Conservation (phyloP, 2,888 invertebrate species). For the Andrena chrysosceles region DNA sequence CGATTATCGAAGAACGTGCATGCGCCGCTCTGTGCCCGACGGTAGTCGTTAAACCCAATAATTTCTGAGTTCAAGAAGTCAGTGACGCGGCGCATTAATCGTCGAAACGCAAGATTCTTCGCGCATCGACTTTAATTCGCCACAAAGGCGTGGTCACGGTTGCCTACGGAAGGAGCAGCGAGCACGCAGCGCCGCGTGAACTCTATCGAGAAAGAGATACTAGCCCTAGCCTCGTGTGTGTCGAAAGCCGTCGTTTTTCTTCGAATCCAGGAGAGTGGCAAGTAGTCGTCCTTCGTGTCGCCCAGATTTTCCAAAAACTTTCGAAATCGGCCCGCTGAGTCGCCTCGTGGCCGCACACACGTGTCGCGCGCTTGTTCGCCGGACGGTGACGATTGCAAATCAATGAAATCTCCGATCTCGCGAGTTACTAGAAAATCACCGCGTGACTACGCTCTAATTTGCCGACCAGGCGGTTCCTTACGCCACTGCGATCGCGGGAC, state of each 20-base stretch:
- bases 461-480: slow-evolving; percentile 53
- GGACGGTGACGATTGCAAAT: slow-evolving; percentile 54
- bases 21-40: background rate
- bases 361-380: slow-evolving; percentile 19
- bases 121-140: slow-evolving; percentile 25
- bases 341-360: slow-evolving; percentile 15
- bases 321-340: slow-evolving; percentile 27
- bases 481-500: slow-evolving; percentile 56
- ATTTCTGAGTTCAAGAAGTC: slow-evolving; percentile 38
- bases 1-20: background rate
- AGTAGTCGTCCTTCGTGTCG: slow-evolving; percentile 32
- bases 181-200: background rate
- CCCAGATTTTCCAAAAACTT: slow-evolving; percentile 45
- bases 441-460: slow-evolving; percentile 61
- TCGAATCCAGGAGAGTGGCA: slow-evolving; percentile 4
- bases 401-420: slow-evolving; percentile 50
- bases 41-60: slow-evolving; percentile 31
- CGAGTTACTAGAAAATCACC: slow-evolving; percentile 64
- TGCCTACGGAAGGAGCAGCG: background rate
- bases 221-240: too few species aligned
- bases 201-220: too few species aligned
- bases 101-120: slow-evolving; percentile 34
- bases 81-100: slow-evolving; percentile 39
- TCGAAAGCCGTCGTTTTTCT: slow-evolving; percentile 6
- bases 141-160: slow-evolving; percentile 26